Conservation (phyloP, 2,888 invertebrate genomes). For the Ennomos erosarius region DNA sequence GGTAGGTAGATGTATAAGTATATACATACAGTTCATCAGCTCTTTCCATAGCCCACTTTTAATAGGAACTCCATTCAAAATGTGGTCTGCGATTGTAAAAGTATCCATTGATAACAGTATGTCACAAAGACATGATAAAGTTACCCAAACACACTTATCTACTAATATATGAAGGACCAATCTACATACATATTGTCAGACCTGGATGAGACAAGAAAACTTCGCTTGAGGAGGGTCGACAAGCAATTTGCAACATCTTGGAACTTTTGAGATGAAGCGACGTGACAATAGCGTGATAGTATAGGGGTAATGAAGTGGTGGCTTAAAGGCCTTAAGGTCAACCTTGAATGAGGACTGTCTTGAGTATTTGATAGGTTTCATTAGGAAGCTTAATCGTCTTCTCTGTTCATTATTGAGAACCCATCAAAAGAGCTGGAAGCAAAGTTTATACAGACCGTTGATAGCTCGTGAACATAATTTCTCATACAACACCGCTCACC, state of each 20-base stretch:
- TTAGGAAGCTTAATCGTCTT: background rate
- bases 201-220: slow-evolving; percentile 20
- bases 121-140: background rate
- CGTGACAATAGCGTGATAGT: slow-evolving; percentile 26
- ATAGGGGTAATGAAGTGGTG: slow-evolving; percentile 9
- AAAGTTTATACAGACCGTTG: too few species aligned
- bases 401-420: too few species aligned
- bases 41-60: too few species aligned
- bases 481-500: too few species aligned
- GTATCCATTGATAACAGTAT: too few species aligned
- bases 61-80: too few species aligned
- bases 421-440: too few species aligned
- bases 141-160: slow-evolving; percentile 5
- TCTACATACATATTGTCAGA: slow-evolving; percentile 37
- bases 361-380: background rate
- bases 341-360: background rate
- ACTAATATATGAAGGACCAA: slow-evolving; percentile 19
- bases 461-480: too few species aligned
- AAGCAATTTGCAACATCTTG: slow-evolving; percentile 35
- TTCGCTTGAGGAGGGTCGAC: slow-evolving; percentile 39
- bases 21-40: too few species aligned
- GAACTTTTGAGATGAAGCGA: slow-evolving; percentile 32
- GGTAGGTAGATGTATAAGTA: too few species aligned
- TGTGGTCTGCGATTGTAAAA: too few species aligned
- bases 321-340: background rate